Conservation (phyloP, 2,888 invertebrate species). For the Drosophila trichaetosa region DNA sequence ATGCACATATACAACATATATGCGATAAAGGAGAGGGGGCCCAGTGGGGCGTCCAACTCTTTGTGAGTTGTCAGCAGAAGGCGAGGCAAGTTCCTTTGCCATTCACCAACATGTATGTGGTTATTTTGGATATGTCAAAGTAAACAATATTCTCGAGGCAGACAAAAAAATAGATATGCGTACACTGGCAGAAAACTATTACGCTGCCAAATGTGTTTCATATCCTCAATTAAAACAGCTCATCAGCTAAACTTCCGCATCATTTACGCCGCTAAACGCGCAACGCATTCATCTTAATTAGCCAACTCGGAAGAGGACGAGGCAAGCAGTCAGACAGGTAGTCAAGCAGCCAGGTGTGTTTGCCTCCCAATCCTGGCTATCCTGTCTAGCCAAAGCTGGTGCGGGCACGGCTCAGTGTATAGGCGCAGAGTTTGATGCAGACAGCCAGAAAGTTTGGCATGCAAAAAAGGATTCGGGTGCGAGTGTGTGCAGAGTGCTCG, state of each 20-base stretch:
- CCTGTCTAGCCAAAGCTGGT: constrained; percentile 16
- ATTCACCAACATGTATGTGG: constrained; percentile 1
- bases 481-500: constrained; percentile 3
- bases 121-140: constrained; percentile 19
- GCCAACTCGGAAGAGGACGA: constrained; percentile 22
- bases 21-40: not conserved
- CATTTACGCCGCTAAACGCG: constrained; percentile 73
- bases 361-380: not conserved
- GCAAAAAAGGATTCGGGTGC: constrained; percentile 60
- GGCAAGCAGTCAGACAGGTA: constrained; percentile 9
- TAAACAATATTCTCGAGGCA: constrained; percentile 32
- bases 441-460: constrained; percentile 60
- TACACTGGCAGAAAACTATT: constrained; percentile 50
- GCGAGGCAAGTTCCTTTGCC: constrained; percentile 17
- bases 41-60: constrained; percentile 14
- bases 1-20: constrained; percentile 12
- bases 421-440: constrained; percentile 7
- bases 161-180: not conserved
- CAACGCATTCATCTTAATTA: constrained; percentile 78
- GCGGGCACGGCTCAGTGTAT: constrained; percentile 32
- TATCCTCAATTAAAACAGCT: constrained; percentile 39
- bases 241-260: constrained; percentile 63
- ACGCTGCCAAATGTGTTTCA: constrained; percentile 10
- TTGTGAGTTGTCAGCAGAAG: constrained; percentile 46
- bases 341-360: constrained; percentile 28